Evolutionary conservation across 2,888 invertebrate species (phyloP).

Genomic region (Trissolcus japonicus): DNA sequence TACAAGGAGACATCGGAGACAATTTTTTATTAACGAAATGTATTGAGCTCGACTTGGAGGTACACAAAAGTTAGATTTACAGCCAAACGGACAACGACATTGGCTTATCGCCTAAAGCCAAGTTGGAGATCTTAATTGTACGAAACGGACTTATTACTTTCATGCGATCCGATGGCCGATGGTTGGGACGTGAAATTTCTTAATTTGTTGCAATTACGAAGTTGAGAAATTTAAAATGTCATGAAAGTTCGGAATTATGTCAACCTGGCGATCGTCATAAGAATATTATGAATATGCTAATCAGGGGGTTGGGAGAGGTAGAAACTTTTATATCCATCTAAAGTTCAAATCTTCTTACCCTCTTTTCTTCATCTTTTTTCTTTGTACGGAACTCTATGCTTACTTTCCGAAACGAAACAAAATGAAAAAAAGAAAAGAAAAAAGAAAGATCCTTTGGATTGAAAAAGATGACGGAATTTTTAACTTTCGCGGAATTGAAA

Average conservation of each 20-base stretch:
- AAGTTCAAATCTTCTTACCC: slow-evolving; percentile 3
- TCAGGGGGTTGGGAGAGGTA: too few species aligned
- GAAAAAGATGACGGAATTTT: slow-evolving; percentile 1
- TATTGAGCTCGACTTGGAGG: too few species aligned
- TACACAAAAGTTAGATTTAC: not conserved
- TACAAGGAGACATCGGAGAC: too few species aligned
- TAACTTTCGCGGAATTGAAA: not conserved
- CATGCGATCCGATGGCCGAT: slow-evolving; percentile 25
- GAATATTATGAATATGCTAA: slow-evolving; percentile 2
- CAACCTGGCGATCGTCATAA: slow-evolving; percentile 10
- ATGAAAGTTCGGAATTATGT: slow-evolving; percentile 29
- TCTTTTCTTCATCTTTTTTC: too few species aligned
- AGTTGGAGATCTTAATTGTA: slow-evolving; percentile 32
- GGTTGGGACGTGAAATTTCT: slow-evolving; percentile 31
- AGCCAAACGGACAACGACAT: not conserved
- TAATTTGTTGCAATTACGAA: slow-evolving; percentile 46
- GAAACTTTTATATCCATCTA: not conserved
- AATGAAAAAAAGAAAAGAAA: too few species aligned
- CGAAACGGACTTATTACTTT: slow-evolving; percentile 38
- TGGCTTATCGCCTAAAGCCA: not conserved
- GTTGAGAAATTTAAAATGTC: slow-evolving; percentile 34
- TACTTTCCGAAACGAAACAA: too few species aligned
- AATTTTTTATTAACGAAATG: not conserved
- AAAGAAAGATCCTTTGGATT: not conserved
- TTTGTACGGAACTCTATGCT: too few species aligned